Evolutionary conservation across 2,797 vertebrate species (phyloP).

Genomic region (Protosalanx chinensis): DNA sequence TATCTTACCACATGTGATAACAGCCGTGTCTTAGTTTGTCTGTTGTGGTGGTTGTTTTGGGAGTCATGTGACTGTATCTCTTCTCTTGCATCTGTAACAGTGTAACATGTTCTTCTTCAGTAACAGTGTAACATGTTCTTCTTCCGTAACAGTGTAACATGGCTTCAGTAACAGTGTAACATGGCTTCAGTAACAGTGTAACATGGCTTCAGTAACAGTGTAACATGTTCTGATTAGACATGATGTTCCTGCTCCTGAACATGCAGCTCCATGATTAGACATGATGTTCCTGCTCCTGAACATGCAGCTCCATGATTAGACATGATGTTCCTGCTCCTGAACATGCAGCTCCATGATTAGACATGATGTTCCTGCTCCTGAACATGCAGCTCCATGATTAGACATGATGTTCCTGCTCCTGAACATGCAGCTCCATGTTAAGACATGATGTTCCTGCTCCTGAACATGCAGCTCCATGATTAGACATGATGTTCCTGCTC

Average conservation of each 20-base stretch:
- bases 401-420: too few relatives aligned
- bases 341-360: constrained; percentile 36
- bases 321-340: too few relatives aligned
- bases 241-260: neutral
- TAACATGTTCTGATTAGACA: too few relatives aligned
- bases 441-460: too few relatives aligned
- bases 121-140: neutral
- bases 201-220: neutral
- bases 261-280: neutral
- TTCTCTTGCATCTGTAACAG: neutral
- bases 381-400: neutral
- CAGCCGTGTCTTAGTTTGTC: too few relatives aligned
- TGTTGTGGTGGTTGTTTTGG: too few relatives aligned
- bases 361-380: constrained; percentile 34
- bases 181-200: neutral
- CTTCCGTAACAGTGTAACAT: neutral
- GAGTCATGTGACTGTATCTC: too few relatives aligned
- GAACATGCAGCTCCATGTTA: neutral
- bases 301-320: neutral
- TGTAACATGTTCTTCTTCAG: neutral
- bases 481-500: constrained; percentile 37
- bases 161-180: neutral
- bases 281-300: neutral
- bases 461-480: constrained; percentile 32
- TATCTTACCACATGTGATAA: too few relatives aligned